These are phyloP conservation scores for Dusona sp. DNA, from an alignment of 2,888 invertebrate genomes.

Conservation along the genomic window DNA sequence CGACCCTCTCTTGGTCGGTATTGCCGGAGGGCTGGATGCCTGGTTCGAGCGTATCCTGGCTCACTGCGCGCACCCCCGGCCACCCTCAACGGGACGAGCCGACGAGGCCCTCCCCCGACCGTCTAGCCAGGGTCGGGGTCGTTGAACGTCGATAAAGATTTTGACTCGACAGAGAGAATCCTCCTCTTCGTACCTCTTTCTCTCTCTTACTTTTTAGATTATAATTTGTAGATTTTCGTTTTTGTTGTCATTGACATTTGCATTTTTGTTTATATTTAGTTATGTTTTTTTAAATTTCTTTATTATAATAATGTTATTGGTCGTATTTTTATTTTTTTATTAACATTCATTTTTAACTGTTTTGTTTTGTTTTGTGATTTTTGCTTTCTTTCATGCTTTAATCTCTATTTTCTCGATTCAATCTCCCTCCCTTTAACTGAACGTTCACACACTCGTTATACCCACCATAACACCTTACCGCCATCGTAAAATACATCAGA, in stretches of 20 bases:
- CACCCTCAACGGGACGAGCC: conserved; percentile 66
- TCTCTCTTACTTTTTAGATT: background rate
- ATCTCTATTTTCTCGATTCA: conserved; percentile 39
- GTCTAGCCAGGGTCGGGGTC: conserved; percentile 85
- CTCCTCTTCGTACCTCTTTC: conserved; percentile 51
- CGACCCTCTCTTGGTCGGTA: conserved; percentile 50
- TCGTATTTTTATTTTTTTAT: background rate
- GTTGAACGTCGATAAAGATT: conserved; percentile 85
- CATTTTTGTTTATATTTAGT: background rate
- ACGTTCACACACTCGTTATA: conserved; percentile 35
- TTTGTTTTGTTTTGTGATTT: conserved; percentile 33
- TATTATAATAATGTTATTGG: background rate
- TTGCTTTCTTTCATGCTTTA: background rate
- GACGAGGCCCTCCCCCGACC: conserved; percentile 72
- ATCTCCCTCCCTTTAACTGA: conserved; percentile 49
- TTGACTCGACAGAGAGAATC: conserved; percentile 79
- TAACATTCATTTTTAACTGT: background rate
- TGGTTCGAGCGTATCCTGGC: conserved; percentile 71
- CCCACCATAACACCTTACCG: background rate
- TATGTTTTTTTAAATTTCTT: too few species aligned
- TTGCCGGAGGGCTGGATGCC: conserved; percentile 64
- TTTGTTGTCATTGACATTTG: background rate
- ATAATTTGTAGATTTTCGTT: background rate
- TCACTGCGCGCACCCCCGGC: conserved; percentile 71
- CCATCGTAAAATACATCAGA: background rate